phyloP scores from a whole-genome alignment of 2,113 vertebrate genomes.

The Casuarius casuarius region DNA sequence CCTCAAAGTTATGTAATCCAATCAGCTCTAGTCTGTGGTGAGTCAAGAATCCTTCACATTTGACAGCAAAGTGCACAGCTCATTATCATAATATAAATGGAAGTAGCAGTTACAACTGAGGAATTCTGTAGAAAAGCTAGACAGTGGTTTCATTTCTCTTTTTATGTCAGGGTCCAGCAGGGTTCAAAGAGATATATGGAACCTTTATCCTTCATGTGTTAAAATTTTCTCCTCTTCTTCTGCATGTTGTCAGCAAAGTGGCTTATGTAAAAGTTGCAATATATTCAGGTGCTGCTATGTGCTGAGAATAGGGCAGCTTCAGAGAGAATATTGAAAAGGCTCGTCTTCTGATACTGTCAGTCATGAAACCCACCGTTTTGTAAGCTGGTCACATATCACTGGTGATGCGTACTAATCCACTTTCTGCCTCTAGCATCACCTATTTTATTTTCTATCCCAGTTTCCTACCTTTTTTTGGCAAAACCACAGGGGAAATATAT shows the following conservation, averaged over 20 bases:
- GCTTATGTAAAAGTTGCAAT: neutral
- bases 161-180: neutral
- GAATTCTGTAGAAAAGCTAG: neutral
- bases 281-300: neutral
- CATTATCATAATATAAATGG: neutral
- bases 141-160: neutral
- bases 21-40: neutral
- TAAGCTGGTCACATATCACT: constrained; percentile 24
- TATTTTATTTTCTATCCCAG: constrained; percentile 66
- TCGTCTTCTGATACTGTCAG: neutral
- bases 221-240: neutral
- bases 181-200: neutral
- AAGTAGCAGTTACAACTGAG: neutral
- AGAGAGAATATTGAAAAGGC: constrained; percentile 1
- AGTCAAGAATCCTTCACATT: neutral
- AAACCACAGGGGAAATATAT: constrained; percentile 70
- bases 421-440: constrained; percentile 42
- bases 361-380: neutral
- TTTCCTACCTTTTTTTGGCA: constrained; percentile 51
- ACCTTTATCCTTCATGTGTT: neutral
- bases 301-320: neutral
- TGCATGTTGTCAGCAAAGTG: neutral
- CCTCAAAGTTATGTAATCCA: neutral
- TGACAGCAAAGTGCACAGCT: neutral
- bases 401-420: constrained; percentile 21